Evolutionary conservation across 2,113 vertebrate genomes (phyloP).

Genomic region (Orycteropus afer): DNA sequence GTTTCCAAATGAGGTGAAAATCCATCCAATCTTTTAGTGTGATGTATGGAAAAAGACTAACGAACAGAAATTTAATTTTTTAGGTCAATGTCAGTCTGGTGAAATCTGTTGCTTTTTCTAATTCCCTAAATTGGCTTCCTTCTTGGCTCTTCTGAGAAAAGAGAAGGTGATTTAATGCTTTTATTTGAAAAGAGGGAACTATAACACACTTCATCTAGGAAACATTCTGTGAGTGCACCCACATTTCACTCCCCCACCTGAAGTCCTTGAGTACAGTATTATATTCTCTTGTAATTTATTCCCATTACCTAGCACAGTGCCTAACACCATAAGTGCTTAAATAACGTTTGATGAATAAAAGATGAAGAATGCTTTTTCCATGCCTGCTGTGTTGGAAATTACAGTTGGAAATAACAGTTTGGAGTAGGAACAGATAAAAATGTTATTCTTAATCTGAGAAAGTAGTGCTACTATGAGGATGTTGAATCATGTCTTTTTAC

Average conservation of each 20-base stretch:
- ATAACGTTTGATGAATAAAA: conserved; percentile 3
- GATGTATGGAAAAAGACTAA: neutral
- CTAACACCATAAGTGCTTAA: neutral
- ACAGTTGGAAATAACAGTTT: conserved; percentile 11
- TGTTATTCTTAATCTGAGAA: conserved; percentile 35
- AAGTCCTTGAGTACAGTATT: neutral
- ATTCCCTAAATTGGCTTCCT: conserved; percentile 32
- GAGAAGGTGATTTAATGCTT: neutral
- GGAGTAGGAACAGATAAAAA: neutral
- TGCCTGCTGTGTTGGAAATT: neutral
- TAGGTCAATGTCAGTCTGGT: neutral
- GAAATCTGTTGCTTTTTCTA: neutral
- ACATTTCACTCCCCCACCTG: neutral
- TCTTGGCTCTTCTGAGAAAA: neutral
- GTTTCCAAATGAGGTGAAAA: neutral
- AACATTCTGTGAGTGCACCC: neutral
- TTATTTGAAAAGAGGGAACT: conserved; percentile 32
- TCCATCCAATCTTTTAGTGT: neutral
- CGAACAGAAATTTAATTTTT: neutral
- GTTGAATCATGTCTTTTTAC: neutral
- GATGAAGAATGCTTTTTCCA: neutral
- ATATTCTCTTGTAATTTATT: conserved; percentile 3
- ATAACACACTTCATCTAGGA: neutral
- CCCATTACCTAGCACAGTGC: neutral
- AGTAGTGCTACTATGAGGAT: neutral